Base-by-base conservation (phyloP, 2,888 invertebrate genomes). In the Monochamus alternatus region DNA sequence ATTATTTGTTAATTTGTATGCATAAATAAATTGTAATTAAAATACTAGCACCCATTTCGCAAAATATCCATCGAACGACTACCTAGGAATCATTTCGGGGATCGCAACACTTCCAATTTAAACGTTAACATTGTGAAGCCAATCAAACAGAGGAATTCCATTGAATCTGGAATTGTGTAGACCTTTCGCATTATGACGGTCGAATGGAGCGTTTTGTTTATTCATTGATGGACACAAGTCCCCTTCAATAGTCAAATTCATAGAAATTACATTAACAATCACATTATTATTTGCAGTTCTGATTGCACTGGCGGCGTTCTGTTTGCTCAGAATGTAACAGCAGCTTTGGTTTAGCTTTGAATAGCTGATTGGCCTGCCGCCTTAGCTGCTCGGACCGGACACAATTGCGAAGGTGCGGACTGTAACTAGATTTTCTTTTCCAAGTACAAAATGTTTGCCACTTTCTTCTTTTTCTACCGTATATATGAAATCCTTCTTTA, bases 251-350 rank as follows among this genome's bases (percentile, higher is more conserved):
- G 86, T 85, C 87, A 87, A 87, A 88, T 88, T 88, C 87, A 87
- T 87, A 87, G 87, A 88, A 88, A 88, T 88, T 88, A 84, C 87
- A 87, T 89, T 88, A 89, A 86, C 88, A 88, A 88, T 89, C 88
- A 87, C 86, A 88, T 87, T 87, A 87, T 87, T 88, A 87, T 88
- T 88, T 89, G 87, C 85, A 84, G 82, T 87, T 86, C 85, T 88
- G 88, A 88, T 88, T 88, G 87, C 84, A 75, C 80, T 79, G 76
- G 70, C 60, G 76, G 73, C 55, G 43, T 63, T 52, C 31, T 78
- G 72, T 80, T 80, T 80, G 77, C 75, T 77, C 69, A 75, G 76
- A 69, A 47, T 51, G 30, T 60, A n/a, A n/a, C n/a, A 60, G 69
- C 38, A 30, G 47, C 60, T 51, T 59, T 43, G 44, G 59, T 51